Evolutionary conservation across 2,888 invertebrate species (phyloP).

Genomic region (Erpobdella octoculata): DNA sequence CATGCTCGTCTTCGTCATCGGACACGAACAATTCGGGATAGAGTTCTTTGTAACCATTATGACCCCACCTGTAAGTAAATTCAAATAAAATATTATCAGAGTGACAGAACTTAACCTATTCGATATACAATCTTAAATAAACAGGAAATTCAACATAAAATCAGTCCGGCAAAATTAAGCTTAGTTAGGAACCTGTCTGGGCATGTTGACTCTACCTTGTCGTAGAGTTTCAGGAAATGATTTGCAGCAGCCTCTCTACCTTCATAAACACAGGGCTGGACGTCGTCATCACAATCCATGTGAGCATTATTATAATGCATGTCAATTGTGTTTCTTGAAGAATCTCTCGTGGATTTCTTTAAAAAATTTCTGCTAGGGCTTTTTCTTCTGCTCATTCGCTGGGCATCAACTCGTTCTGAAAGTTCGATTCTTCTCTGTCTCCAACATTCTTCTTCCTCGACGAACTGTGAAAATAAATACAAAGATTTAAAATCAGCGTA

Average conservation of each 20-base stretch:
- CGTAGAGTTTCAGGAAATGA: neutral
- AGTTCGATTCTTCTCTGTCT: neutral
- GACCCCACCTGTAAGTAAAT: neutral
- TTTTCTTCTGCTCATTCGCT: neutral
- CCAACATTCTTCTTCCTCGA: constrained; percentile 4
- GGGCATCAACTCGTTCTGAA: too few relatives aligned
- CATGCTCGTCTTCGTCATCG: neutral
- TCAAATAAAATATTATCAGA: neutral
- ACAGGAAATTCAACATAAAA: neutral
- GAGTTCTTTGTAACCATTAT: neutral
- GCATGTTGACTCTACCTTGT: neutral
- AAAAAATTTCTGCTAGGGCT: neutral
- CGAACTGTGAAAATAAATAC: neutral
- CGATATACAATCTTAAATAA: neutral
- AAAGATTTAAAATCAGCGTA: neutral
- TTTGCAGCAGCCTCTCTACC: neutral
- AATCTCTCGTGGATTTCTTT: neutral
- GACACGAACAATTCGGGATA: neutral
- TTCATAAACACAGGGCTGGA: neutral
- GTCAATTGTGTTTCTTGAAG: too few relatives aligned
- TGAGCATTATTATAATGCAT: too few relatives aligned
- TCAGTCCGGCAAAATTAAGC: neutral
- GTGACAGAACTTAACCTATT: neutral
- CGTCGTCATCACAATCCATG: neutral
- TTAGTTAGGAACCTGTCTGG: neutral